Evolutionary conservation across 2,888 invertebrate genomes (phyloP).

Genomic region (Molanna angustata): DNA sequence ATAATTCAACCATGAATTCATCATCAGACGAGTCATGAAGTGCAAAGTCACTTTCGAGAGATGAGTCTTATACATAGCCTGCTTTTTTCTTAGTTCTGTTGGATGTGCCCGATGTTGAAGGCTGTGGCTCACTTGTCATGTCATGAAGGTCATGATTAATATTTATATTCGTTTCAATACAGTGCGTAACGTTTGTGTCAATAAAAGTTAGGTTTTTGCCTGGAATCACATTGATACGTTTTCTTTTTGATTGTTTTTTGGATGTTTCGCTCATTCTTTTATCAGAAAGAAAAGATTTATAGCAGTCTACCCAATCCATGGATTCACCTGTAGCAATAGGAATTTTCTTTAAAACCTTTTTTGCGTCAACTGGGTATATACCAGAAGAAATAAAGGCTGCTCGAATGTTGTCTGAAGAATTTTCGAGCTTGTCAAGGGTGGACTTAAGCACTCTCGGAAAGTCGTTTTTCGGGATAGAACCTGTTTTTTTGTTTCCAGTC

Average conservation of each 20-base stretch:
- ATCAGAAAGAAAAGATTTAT: not conserved
- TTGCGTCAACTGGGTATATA: conserved; percentile 1
- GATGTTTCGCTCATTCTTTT: conserved; percentile 2
- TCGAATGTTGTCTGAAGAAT: conserved; percentile 1
- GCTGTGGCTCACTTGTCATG: conserved; percentile 1
- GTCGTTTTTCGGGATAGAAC: not conserved
- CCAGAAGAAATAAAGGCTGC: conserved; percentile 2
- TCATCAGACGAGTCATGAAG: conserved; percentile 1
- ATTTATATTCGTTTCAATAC: not conserved
- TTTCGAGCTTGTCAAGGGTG: conserved; percentile 1
- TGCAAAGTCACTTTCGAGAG: conserved; percentile 2
- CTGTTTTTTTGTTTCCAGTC: conserved; percentile 4
- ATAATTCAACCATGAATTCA: conserved; percentile 4
- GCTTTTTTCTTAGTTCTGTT: conserved; percentile 1
- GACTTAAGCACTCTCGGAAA: not conserved
- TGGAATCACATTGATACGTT: conserved; percentile 1
- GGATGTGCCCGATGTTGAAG: conserved; percentile 2
- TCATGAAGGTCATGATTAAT: conserved; percentile 1
- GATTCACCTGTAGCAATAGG: not conserved
- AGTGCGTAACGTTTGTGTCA: not conserved
- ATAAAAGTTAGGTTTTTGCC: not conserved
- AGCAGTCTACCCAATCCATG: conserved; percentile 1
- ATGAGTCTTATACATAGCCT: not conserved
- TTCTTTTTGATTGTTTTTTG: not conserved
- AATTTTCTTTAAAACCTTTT: conserved; percentile 2